phyloP scores from a whole-genome alignment of 1,140 invertebrate genomes.

The Leptinotarsa lineolata region DNA sequence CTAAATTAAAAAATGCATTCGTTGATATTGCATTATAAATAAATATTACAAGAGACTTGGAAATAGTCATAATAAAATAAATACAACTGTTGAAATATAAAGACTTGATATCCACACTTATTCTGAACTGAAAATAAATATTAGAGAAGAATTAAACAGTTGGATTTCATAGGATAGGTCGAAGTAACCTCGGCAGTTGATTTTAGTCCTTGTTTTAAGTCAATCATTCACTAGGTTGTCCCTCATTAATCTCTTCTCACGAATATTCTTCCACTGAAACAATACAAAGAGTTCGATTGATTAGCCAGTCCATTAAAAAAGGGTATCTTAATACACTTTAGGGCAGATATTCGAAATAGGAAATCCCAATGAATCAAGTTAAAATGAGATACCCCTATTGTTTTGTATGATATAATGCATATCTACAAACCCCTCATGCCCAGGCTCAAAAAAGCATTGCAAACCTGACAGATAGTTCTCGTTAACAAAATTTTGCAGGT shows the following conservation, averaged over 20 bases:
- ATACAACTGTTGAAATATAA: neutral
- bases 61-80: too few relatives aligned
- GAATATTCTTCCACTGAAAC: conserved; percentile 53
- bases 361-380: too few relatives aligned
- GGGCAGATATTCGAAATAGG: too few relatives aligned
- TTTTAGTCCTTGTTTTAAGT: conserved; percentile 35
- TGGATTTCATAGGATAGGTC: conserved; percentile 21
- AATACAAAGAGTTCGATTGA: conserved; percentile 27
- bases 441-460: too few relatives aligned
- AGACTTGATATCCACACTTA: neutral
- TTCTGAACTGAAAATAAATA: conserved; percentile 19
- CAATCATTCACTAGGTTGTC: conserved; percentile 27
- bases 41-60: too few relatives aligned
- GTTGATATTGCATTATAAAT: too few relatives aligned
- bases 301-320: neutral
- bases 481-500: too few relatives aligned
- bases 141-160: conserved; percentile 30
- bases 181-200: conserved; percentile 29
- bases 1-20: neutral
- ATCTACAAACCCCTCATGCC: too few relatives aligned
- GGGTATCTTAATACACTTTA: conserved; percentile 5
- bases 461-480: too few relatives aligned
- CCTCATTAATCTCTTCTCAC: conserved; percentile 51
- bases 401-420: too few relatives aligned
- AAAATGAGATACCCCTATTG: too few relatives aligned